phyloP scores from a whole-genome alignment of 2,888 invertebrate genomes.

The Brachycybe producta region DNA sequence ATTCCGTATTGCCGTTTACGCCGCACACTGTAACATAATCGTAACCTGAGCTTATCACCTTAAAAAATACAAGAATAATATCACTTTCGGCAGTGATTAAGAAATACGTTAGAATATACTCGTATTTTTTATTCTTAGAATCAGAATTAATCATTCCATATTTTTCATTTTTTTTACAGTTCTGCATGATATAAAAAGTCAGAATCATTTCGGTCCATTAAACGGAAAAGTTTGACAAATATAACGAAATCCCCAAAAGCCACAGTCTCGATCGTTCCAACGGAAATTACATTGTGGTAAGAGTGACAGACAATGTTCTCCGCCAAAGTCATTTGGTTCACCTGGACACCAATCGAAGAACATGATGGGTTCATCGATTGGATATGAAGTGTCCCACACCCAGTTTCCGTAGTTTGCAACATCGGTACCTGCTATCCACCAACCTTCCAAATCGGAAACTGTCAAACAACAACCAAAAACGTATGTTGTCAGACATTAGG shows the following conservation, averaged over 20 bases:
- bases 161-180: too few relatives aligned
- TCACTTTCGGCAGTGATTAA: too few relatives aligned
- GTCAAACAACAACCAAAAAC: neutral
- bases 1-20: too few relatives aligned
- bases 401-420: constrained; percentile 1
- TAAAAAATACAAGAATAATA: too few relatives aligned
- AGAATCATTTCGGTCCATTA: neutral
- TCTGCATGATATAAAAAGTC: too few relatives aligned
- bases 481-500: too few relatives aligned
- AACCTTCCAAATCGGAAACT: neutral
- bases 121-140: too few relatives aligned
- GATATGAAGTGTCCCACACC: neutral
- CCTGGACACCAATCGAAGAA: constrained; percentile 4
- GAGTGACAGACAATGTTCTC: constrained; percentile 2
- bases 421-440: constrained; percentile 8
- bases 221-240: neutral
- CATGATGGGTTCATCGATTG: neutral
- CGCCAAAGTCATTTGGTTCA: constrained; percentile 2
- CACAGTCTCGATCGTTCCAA: constrained; percentile 7
- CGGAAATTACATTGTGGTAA: neutral
- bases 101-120: too few relatives aligned
- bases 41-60: too few relatives aligned
- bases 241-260: constrained; percentile 1
- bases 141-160: too few relatives aligned
- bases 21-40: too few relatives aligned